phyloP scores from a whole-genome alignment of 2,888 invertebrate genomes.

The Rutpela maculata region DNA sequence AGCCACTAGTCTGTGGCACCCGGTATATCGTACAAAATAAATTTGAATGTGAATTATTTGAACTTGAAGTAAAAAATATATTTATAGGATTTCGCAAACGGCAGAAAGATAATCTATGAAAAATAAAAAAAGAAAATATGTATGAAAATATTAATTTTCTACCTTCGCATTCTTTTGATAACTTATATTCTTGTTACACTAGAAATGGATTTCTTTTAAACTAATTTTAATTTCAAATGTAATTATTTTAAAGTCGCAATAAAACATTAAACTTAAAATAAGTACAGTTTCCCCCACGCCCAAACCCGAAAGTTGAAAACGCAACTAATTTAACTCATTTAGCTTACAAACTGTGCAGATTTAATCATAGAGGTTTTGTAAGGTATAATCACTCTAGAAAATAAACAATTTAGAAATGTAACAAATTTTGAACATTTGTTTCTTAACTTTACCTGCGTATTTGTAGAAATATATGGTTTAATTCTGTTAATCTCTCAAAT shows the following conservation, averaged over 20 bases:
- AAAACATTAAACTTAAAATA: slow-evolving; percentile 35
- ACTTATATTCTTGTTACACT: no score
- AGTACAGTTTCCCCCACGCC: slow-evolving; percentile 14
- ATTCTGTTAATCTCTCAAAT: background rate
- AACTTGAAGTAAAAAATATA: no score
- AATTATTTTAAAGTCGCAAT: slow-evolving; percentile 24
- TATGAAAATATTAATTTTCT: no score
- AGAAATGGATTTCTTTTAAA: slow-evolving; percentile 10
- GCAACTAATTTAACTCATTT: slow-evolving; percentile 33
- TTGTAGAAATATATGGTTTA: background rate
- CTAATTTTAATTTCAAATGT: slow-evolving; percentile 39
- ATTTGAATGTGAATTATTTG: no score
- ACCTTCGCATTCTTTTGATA: no score
- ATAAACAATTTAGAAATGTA: slow-evolving; percentile 25
- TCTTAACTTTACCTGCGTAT: slow-evolving; percentile 16
- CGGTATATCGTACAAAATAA: no score
- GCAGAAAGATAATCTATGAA: no score
- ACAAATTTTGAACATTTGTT: slow-evolving; percentile 30
- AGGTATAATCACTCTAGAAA: slow-evolving; percentile 28
- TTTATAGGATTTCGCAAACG: no score
- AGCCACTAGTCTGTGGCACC: no score
- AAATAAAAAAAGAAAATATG: no score
- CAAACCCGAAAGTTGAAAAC: slow-evolving; percentile 27
- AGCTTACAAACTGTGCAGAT: slow-evolving; percentile 25
- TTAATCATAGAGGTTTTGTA: slow-evolving; percentile 30